Percentiles rank a stretch among this genome's conserved stretches.
Evolutionary conservation across 2,888 invertebrate genomes (phyloP).

Genomic region (Microplitis manilae): DNA sequence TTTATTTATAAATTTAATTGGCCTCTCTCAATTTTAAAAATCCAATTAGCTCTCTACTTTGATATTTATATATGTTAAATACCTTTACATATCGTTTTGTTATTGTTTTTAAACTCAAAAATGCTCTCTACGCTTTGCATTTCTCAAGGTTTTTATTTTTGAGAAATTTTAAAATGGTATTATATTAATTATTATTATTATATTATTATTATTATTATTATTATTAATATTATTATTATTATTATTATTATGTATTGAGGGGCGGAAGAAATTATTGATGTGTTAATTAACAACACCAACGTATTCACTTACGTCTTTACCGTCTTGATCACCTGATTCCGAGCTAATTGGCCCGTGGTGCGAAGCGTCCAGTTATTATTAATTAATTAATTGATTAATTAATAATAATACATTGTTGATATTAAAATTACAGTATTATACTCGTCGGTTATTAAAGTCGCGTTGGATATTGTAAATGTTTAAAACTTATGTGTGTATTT

Average conservation of each 20-base stretch:
- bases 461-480: constrained; percentile 33
- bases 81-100: constrained; percentile 9
- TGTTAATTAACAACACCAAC: background rate
- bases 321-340: constrained; percentile 48
- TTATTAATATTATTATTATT: background rate
- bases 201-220: background rate
- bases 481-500: constrained; percentile 25
- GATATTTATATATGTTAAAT: constrained; percentile 4
- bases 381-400: background rate
- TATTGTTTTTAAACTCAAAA: constrained; percentile 14
- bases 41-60: constrained; percentile 9
- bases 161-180: background rate
- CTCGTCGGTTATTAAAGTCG: constrained; percentile 61
- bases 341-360: constrained; percentile 63
- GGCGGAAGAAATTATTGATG: background rate
- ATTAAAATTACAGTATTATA: constrained; percentile 69
- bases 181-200: constrained; percentile 4
- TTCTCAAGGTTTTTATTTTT: constrained; percentile 4
- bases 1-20: constrained; percentile 12
- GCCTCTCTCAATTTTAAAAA: background rate
- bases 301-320: background rate
- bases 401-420: constrained; percentile 57
- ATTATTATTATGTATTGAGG: background rate
- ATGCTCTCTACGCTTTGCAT: constrained; percentile 14
- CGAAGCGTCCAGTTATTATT: constrained; percentile 49